Evolutionary conservation across 2,888 invertebrate species (phyloP).

Genomic region (Apodemia mormo): DNA sequence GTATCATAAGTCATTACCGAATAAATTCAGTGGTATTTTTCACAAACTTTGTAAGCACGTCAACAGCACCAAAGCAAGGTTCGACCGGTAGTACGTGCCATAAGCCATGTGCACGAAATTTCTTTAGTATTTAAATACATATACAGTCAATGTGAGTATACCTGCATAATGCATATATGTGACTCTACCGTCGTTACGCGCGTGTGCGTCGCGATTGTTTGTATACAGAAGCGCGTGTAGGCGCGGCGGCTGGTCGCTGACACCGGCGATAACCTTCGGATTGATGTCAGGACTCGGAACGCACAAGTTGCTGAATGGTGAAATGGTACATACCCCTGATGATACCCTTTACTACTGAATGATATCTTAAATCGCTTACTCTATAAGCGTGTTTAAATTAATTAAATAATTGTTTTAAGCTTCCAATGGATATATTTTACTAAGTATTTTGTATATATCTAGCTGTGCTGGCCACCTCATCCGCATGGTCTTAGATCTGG

Average conservation of each 20-base stretch:
- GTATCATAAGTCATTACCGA: too few species aligned
- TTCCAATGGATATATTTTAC: too few species aligned
- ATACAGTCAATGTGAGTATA: conserved; percentile 44
- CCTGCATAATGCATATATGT: conserved; percentile 20
- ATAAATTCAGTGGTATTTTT: too few species aligned
- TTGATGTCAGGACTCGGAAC: conserved; percentile 67
- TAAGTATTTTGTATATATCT: too few species aligned
- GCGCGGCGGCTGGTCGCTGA: conserved; percentile 75
- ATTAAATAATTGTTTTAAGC: too few species aligned
- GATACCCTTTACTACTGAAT: background rate
- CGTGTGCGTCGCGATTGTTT: conserved; percentile 48
- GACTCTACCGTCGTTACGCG: conserved; percentile 27
- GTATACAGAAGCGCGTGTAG: conserved; percentile 62
- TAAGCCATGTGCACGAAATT: background rate
- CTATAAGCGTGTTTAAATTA: too few species aligned
- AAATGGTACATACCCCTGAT: background rate
- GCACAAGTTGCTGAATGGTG: conserved; percentile 54
- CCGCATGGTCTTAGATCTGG: too few species aligned
- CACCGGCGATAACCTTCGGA: conserved; percentile 77
- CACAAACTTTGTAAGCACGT: too few species aligned
- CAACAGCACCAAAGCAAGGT: too few species aligned
- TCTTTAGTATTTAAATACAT: too few species aligned
- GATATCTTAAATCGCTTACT: background rate
- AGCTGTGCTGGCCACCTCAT: too few species aligned
- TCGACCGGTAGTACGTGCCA: too few species aligned